Evolutionary conservation across 2,888 invertebrate species (phyloP), one percentile per base, ranked within the genome.

Genomic region (Cantharis flavilabris): DNA sequence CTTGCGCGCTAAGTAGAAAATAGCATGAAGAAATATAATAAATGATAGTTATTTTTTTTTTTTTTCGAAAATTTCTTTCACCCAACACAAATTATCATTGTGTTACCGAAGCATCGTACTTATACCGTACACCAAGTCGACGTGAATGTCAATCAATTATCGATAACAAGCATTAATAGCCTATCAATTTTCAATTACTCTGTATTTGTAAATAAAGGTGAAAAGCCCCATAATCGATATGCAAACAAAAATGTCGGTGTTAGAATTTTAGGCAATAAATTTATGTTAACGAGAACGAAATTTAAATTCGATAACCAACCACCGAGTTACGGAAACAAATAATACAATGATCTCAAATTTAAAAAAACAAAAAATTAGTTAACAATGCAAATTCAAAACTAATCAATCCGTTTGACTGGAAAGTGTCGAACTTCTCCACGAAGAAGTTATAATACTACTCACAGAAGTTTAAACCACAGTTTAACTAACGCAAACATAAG

Each of bases 1-100:
- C 9, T 20, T 23, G 20, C n/a, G 49, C 23, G 23, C 13, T 65
- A 65, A 65, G 65, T 65, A 65, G 65, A 65, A 65, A 65, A 65
- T 65, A 16, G 65, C 65, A 65, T 65, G 65, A 65, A 65, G 65
- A 65, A 65, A 65, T 65, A n/a, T 65, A 65, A 65, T 20, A 65
- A 65, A 65, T 65, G 65, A 65, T 65, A 20, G 65, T n/a, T 23
- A 65, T 65, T 65, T 65, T n/a, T 65, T 65, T n/a, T 16, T 9
- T n/a, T 13, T n/a, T n/a, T n/a, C 13, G n/a, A 23, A 65, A 65
- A 65, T 65, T 20, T 65, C 9, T 20, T 20, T 11, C 64, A 23
- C 23, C 65, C 18, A 23, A 65, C 20, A n/a, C 49, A 49, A 49
- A 49, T 49, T n/a, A n/a, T n/a, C n/a, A 1, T 26, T 26, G 23